Conservation (phyloP, 2,113 vertebrate species). For the Microcebus griseorufus region DNA sequence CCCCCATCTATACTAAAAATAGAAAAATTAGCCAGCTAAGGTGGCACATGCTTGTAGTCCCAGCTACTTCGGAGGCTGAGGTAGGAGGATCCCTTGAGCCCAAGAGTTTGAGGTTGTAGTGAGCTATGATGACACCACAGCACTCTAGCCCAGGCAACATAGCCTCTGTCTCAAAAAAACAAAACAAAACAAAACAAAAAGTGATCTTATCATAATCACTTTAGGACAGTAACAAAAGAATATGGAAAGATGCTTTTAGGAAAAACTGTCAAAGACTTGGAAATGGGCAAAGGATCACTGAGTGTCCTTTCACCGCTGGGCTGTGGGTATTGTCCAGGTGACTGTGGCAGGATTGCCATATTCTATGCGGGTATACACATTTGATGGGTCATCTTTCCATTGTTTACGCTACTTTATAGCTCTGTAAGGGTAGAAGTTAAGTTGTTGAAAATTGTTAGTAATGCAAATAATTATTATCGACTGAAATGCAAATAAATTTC, state of each 20-base stretch:
- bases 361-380: background rate
- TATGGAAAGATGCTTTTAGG: background rate
- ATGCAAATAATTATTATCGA: conserved; percentile 22
- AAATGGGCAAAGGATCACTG: background rate
- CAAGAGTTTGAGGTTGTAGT: no score
- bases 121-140: no score
- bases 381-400: background rate
- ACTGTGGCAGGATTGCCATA: background rate
- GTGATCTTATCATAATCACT: background rate
- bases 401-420: background rate
- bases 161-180: no score
- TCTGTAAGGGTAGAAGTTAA: background rate
- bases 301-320: background rate
- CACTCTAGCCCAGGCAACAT: no score
- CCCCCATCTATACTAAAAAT: no score
- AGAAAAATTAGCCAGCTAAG: no score
- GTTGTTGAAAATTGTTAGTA: background rate
- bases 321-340: background rate
- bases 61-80: no score
- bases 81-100: no score
- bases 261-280: conserved; percentile 12
- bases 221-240: background rate
- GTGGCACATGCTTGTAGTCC: no score
- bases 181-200: background rate
- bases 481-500: conserved; percentile 20